Evolutionary conservation across 2,797 vertebrate genomes (phyloP), one percentile per base, ranked within the genome.

Genomic region (Parambassis ranga): DNA sequence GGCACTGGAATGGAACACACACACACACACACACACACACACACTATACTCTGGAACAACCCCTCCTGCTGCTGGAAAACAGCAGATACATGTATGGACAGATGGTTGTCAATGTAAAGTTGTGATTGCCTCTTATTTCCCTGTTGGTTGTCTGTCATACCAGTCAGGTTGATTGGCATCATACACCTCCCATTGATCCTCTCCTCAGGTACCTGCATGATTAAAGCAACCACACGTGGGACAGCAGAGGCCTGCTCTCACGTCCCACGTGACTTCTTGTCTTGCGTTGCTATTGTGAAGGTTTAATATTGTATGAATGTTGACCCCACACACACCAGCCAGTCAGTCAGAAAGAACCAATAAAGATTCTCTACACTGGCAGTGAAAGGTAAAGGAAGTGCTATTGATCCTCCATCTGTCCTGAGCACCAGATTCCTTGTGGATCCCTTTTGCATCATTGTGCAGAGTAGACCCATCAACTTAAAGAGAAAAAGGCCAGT

Each of bases 341-440:
- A 47, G 28, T 77, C 76, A 79, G 62, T 68, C 62, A 60, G 70
- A 80, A 77, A 84, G 76, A 87, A 85, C 80, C 72, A 85, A 79
- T 86, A 79, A 87, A 85, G 46, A 26, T 44, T 53, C 46, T 44
- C 32, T 55, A 48, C 64, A 71, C 65, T 75, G 71, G 60, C 49
- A 64, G 68, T 53, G 59, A 55, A 50, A 61, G 42, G 59, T 47
- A 62, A 48, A 37, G 48, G 64, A 33, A 8, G 1, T 24, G 48
- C 44, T 77, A 78, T 77, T 86, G 79, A 86, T 88, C 86, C n/a
- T n/a, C n/a, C n/a, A n/a, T n/a, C n/a, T n/a, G n/a, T n/a, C n/a
- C n/a, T n/a, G n/a, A n/a, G n/a, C n/a, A n/a, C n/a, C n/a, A n/a
- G n/a, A n/a, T n/a, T n/a, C n/a, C n/a, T n/a, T n/a, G n/a, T n/a